These are phyloP conservation scores for Eupeodes luniger DNA, from an alignment of 2,888 invertebrate genomes.

Conservation along the genomic window DNA sequence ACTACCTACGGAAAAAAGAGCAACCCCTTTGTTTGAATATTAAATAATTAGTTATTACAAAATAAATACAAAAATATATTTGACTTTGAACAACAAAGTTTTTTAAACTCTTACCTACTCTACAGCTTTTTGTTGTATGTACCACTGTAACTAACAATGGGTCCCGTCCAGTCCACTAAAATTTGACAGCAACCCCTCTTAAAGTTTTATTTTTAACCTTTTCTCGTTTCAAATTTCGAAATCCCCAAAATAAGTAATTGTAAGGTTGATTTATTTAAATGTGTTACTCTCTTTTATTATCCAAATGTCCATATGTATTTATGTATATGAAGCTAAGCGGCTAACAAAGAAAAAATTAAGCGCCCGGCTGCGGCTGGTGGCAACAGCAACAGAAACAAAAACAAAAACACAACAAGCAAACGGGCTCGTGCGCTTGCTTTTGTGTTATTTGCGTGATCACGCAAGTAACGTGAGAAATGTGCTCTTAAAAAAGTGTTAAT, in stretches of 20 bases:
- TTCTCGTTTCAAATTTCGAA: conserved; percentile 55
- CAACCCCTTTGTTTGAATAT: conserved; percentile 73
- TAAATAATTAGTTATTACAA: conserved; percentile 66
- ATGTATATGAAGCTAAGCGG: conserved; percentile 37
- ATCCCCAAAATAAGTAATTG: conserved; percentile 59
- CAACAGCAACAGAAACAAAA: conserved; percentile 10
- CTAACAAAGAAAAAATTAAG: conserved; percentile 69
- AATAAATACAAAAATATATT: conserved; percentile 40
- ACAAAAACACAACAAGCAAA: conserved; percentile 22
- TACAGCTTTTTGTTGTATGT: too few species aligned
- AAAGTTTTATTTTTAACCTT: not conserved
- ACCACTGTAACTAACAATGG: not conserved
- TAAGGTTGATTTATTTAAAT: conserved; percentile 73
- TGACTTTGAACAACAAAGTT: conserved; percentile 54
- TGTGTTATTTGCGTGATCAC: conserved; percentile 72
- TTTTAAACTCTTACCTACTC: not conserved
- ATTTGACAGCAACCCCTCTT: conserved; percentile 27
- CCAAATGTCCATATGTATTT: not conserved
- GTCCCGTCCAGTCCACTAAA: not conserved
- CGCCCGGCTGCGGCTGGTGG: conserved; percentile 67
- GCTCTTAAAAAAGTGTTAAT: conserved; percentile 51
- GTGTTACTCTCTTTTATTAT: conserved; percentile 53
- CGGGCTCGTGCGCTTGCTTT: conserved; percentile 56
- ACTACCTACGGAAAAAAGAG: conserved; percentile 11
- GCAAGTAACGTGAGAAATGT: conserved; percentile 50